A percentile compares a stretch with the other conserved stretches of the same genome.
phyloP scores from a whole-genome alignment of 2,888 invertebrate genomes.

The Stenoptilia bipunctidactyla region DNA sequence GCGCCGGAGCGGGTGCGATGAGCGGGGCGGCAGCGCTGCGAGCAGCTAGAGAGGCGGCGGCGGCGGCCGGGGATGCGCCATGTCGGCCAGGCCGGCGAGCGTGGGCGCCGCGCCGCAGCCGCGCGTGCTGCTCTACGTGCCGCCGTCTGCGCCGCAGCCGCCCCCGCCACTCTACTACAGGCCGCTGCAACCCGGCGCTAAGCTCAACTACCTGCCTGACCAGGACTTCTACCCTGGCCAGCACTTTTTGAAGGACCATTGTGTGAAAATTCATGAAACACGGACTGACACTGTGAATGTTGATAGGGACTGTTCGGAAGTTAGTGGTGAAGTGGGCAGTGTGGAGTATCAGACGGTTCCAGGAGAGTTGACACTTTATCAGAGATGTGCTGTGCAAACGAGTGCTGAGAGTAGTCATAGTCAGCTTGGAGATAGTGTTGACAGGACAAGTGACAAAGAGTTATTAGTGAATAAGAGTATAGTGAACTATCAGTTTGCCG shows the following conservation, averaged over 20 bases:
- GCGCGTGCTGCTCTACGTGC: conserved; percentile 67
- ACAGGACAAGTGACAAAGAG: conserved; percentile 47
- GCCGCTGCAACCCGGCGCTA: conserved; percentile 14
- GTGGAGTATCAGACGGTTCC: conserved; percentile 25
- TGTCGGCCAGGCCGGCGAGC: conserved; percentile 85
- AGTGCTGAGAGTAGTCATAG: conserved; percentile 12
- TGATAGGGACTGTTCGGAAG: conserved; percentile 30
- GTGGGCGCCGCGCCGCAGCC: conserved; percentile 68
- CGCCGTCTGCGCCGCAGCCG: conserved; percentile 37
- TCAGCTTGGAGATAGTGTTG: conserved; percentile 42
- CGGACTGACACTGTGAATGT: no score
- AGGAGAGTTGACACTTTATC: conserved; percentile 41
- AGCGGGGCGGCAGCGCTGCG: conserved; percentile 33
- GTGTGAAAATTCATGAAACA: conserved; percentile 28
- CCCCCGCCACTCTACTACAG: conserved; percentile 22
- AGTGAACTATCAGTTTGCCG: conserved; percentile 66
- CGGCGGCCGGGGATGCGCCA: conserved; percentile 77
- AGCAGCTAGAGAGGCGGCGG: conserved; percentile 56
- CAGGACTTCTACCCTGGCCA: not conserved
- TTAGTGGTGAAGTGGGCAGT: conserved; percentile 31
- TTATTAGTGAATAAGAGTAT: conserved; percentile 47
- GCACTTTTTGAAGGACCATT: conserved; percentile 27
- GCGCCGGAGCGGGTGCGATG: conserved; percentile 24
- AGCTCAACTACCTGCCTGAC: conserved; percentile 30
- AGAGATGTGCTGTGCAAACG: conserved; percentile 29